Evolutionary conservation across 2,797 vertebrate genomes (phyloP).

Genomic region (Channallabes apus): DNA sequence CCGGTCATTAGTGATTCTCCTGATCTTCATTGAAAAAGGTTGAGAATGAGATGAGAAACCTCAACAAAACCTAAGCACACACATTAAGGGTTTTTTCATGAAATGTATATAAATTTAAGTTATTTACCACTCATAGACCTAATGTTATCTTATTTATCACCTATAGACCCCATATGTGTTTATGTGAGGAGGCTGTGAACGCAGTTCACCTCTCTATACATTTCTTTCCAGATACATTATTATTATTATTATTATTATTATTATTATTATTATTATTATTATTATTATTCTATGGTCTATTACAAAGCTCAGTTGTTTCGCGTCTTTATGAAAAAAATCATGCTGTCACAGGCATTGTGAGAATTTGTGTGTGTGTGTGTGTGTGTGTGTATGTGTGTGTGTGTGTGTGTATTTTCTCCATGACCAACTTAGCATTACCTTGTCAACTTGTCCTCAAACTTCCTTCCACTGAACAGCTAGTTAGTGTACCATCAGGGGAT

Average conservation of each 20-base stretch:
- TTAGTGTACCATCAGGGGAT: background rate
- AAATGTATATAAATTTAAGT: background rate
- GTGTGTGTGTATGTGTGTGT: background rate
- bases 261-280: no score
- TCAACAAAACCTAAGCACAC: background rate
- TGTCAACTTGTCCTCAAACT: background rate
- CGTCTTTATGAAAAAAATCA: background rate
- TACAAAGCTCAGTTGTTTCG: background rate
- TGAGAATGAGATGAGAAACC: background rate
- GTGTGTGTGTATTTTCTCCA: background rate
- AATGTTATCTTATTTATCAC: background rate
- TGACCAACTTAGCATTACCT: background rate
- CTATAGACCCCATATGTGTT: background rate
- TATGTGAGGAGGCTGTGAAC: background rate
- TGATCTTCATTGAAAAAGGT: background rate
- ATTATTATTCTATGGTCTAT: no score
- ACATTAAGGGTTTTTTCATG: background rate
- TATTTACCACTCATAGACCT: background rate
- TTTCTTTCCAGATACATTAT: background rate
- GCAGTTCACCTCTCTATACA: background rate
- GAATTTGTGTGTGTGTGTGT: background rate
- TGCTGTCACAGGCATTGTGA: background rate
- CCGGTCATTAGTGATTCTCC: background rate
- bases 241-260: no score
- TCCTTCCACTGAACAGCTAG: background rate